Conservation (phyloP, 2,113 vertebrate species). For the Pseudonaja textilis region DNA sequence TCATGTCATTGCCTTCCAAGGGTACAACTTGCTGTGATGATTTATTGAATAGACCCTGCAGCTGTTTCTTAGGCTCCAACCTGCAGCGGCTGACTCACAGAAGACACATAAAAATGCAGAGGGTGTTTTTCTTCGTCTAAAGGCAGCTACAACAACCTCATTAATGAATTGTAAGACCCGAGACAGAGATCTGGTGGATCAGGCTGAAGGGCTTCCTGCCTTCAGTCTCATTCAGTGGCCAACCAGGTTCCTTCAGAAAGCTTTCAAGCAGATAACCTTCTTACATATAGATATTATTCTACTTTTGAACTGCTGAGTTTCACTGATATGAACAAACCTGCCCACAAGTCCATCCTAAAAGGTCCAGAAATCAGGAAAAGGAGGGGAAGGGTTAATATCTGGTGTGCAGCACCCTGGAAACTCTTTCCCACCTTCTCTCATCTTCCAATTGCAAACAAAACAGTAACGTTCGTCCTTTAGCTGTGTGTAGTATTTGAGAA, state of each 20-base stretch:
- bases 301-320: not conserved
- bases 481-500: not conserved
- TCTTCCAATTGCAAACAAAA: not conserved
- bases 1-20: conserved; percentile 12
- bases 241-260: not conserved
- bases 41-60: conserved; percentile 25
- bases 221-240: not conserved
- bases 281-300: not conserved
- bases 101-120: not conserved
- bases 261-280: not conserved
- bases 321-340: not conserved
- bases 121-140: not conserved
- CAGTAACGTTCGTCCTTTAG: not conserved
- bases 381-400: not conserved
- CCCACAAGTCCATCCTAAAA: not conserved
- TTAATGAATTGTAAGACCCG: not conserved
- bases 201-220: not conserved
- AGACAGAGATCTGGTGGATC: not conserved
- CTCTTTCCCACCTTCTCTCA: not conserved
- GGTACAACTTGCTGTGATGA: conserved; percentile 15
- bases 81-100: not conserved
- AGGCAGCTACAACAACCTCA: not conserved
- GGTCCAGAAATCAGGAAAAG: not conserved
- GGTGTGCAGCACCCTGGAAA: not conserved
- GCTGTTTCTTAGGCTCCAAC: conserved; percentile 14